These are phyloP conservation scores for Aspidiotus destructor DNA, from an alignment of 2,888 invertebrate species.

Conservation along the genomic window DNA sequence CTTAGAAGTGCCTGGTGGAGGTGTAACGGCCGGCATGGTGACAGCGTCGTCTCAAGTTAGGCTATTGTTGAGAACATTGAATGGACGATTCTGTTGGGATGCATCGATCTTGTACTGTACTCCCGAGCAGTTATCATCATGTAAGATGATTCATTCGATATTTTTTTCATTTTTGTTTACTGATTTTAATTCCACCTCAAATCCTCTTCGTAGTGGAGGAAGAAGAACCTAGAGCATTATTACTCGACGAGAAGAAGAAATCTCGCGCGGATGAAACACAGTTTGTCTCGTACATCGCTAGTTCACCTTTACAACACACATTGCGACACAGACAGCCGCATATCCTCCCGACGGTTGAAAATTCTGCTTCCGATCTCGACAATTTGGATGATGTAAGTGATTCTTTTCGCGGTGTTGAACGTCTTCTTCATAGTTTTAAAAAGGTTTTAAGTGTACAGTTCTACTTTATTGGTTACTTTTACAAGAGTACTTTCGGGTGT, in stretches of 20 bases:
- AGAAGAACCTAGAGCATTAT: slow-evolving; percentile 18
- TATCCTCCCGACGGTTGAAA: slow-evolving; percentile 67
- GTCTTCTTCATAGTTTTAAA: no score
- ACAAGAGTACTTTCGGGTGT: no score
- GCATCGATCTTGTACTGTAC: slow-evolving; percentile 49
- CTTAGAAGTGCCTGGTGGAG: slow-evolving; percentile 66
- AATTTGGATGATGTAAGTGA: slow-evolving; percentile 78
- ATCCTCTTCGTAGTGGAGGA: slow-evolving; percentile 1
- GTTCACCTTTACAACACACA: slow-evolving; percentile 50
- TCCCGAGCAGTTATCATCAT: slow-evolving; percentile 17
- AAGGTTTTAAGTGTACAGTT: no score
- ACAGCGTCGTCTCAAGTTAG: slow-evolving; percentile 77
- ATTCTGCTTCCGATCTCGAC: slow-evolving; percentile 77
- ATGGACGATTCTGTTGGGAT: slow-evolving; percentile 95
- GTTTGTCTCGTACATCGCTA: slow-evolving; percentile 28
- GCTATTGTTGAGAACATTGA: slow-evolving; percentile 76
- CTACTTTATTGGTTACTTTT: no score
- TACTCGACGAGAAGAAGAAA: slow-evolving; percentile 8
- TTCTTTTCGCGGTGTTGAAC: not conserved
- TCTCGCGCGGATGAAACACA: slow-evolving; percentile 24
- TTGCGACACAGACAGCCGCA: slow-evolving; percentile 62
- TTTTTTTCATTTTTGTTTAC: not conserved
- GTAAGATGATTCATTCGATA: slow-evolving; percentile 7
- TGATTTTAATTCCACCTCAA: not conserved
- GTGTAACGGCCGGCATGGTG: slow-evolving; percentile 63